These are phyloP conservation scores for Drosophila imparisetae DNA, from an alignment of 2,888 invertebrate species.

Conservation along the genomic window DNA sequence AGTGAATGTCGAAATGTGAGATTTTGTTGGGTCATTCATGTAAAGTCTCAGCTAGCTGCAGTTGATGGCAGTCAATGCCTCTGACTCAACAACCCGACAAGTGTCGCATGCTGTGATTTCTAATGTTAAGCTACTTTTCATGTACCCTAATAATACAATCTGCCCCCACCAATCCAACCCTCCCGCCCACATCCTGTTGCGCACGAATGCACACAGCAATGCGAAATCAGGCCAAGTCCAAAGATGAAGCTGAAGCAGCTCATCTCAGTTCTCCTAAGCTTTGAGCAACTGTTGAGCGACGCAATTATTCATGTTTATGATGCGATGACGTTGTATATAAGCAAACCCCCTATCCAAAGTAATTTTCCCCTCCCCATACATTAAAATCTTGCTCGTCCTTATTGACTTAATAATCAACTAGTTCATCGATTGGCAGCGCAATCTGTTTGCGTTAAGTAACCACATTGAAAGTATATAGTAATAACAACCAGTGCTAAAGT, in stretches of 20 bases:
- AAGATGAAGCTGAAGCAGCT: slow-evolving; percentile 19
- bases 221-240: slow-evolving; percentile 21
- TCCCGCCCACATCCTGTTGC: slow-evolving; percentile 1
- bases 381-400: slow-evolving; percentile 2
- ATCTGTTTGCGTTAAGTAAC: slow-evolving; percentile 22
- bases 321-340: slow-evolving; percentile 60
- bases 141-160: slow-evolving; percentile 48
- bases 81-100: slow-evolving; percentile 58
- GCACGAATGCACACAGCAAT: slow-evolving; percentile 54
- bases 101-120: slow-evolving; percentile 71
- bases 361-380: not conserved
- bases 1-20: slow-evolving; percentile 24
- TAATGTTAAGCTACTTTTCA: slow-evolving; percentile 78
- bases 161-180: not conserved
- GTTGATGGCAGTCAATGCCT: slow-evolving; percentile 62
- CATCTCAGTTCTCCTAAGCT: slow-evolving; percentile 59
- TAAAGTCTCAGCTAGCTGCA: slow-evolving; percentile 28
- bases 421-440: slow-evolving; percentile 25
- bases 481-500: slow-evolving; percentile 16
- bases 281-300: slow-evolving; percentile 72
- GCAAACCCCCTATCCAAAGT: not conserved
- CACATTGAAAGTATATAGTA: slow-evolving; percentile 14
- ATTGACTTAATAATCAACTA: slow-evolving; percentile 33
- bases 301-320: slow-evolving; percentile 80
- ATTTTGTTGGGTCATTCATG: slow-evolving; percentile 24